Evolutionary conservation across 2,797 vertebrate genomes (phyloP).

Genomic region (Amphiprion clarkii): DNA sequence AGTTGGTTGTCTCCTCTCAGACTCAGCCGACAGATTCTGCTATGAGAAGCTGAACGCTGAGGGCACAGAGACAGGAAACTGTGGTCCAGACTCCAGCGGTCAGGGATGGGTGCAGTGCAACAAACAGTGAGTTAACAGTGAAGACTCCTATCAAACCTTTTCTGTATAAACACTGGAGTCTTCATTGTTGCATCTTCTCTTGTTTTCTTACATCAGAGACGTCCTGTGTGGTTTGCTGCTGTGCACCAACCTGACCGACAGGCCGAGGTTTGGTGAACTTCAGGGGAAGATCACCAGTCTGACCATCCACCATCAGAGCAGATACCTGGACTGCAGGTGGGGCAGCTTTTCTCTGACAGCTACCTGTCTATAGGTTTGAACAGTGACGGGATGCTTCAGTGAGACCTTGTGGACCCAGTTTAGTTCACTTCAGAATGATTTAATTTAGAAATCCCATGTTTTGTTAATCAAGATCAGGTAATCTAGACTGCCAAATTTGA

Average conservation of each 20-base stretch:
- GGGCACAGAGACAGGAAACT: constrained; percentile 95
- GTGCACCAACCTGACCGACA: constrained; percentile 91
- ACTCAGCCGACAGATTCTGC: constrained; percentile 94
- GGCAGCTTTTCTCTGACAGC: background rate
- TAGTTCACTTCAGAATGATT: no score
- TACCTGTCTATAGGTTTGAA: no score
- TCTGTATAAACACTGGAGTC: background rate
- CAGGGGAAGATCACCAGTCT: constrained; percentile 92
- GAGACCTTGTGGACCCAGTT: no score
- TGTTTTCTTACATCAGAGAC: constrained; percentile 83
- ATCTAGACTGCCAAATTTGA: no score
- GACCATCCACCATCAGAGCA: constrained; percentile 95
- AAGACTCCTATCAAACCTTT: background rate
- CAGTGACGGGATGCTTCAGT: no score
- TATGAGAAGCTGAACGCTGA: constrained; percentile 97
- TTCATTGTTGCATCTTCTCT: background rate
- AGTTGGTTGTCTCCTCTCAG: constrained; percentile 67
- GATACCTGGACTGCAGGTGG: constrained; percentile 96
- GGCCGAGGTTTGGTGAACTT: constrained; percentile 91
- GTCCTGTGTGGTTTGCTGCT: constrained; percentile 96
- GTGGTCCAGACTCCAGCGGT: constrained; percentile 87
- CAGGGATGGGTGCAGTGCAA: constrained; percentile 93
- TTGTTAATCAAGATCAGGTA: no score
- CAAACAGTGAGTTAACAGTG: constrained; percentile 91
- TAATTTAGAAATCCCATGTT: no score